Percentiles rank a stretch among this genome's conserved stretches.
These are phyloP conservation scores for Atractosteus spatula DNA, from an alignment of 2,113 vertebrate species.

Conservation along the genomic window DNA sequence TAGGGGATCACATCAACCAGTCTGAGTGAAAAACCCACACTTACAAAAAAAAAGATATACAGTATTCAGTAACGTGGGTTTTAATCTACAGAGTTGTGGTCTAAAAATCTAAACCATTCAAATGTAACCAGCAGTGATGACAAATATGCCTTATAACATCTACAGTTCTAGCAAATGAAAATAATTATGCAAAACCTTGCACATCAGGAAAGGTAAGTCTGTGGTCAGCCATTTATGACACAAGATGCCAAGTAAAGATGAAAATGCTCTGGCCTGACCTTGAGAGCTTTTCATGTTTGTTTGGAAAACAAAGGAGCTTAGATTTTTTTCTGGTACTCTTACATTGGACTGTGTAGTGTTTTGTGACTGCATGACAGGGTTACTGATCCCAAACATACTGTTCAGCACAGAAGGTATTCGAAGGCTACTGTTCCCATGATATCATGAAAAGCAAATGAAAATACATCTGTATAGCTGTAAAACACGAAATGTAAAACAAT, in stretches of 20 bases:
- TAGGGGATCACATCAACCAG: neutral
- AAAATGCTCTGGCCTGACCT: neutral
- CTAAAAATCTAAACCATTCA: slow-evolving; percentile 9
- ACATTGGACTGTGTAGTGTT: neutral
- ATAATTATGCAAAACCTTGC: slow-evolving; percentile 7
- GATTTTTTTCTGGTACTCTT: neutral
- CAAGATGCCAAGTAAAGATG: neutral
- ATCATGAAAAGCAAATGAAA: neutral
- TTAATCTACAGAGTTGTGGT: neutral
- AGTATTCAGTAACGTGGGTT: neutral
- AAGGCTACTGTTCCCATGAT: neutral
- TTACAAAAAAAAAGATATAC: neutral
- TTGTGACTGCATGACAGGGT: neutral
- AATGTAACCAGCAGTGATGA: neutral
- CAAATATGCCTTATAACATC: slow-evolving; percentile 4
- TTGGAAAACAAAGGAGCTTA: slow-evolving; percentile 4
- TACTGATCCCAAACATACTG: neutral
- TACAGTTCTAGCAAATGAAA: slow-evolving; percentile 4
- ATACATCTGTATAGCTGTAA: neutral
- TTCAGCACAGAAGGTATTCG: neutral
- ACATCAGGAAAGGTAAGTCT: neutral
- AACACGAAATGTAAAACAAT: too few relatives aligned
- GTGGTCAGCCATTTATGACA: neutral
- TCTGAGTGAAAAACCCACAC: neutral
- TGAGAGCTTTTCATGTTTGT: neutral